A percentile compares a stretch with the other conserved stretches of the same genome.
Conservation (phyloP, 2,888 invertebrate genomes). For the Euproctis similis region DNA sequence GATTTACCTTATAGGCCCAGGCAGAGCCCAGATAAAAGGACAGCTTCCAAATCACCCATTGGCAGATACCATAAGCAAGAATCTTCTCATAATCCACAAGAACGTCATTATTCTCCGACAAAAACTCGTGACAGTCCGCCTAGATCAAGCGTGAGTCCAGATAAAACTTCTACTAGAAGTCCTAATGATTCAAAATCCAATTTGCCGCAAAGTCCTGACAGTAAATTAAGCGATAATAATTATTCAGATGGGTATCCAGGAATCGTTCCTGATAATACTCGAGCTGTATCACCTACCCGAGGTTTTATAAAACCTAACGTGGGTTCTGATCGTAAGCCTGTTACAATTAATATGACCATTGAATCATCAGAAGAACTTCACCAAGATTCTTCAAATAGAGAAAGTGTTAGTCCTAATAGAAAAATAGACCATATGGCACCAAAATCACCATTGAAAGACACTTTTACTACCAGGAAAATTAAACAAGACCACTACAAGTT, state of each 20-base stretch:
- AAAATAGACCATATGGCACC: constrained; percentile 23
- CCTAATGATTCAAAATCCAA: constrained; percentile 10
- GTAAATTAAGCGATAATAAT: constrained; percentile 18
- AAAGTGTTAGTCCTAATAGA: constrained; percentile 28
- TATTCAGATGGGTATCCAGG: constrained; percentile 8
- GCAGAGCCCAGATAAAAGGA: constrained; percentile 35
- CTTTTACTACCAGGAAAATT: constrained; percentile 23
- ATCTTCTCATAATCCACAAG: constrained; percentile 14
- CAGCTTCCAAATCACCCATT: constrained; percentile 13
- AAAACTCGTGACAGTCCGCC: constrained; percentile 31
- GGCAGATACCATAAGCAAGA: constrained; percentile 3
- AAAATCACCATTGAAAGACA: constrained; percentile 27
- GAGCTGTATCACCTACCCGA: constrained; percentile 14
- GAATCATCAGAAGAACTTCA: constrained; percentile 24
- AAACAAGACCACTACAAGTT: constrained; percentile 54
- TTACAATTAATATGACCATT: constrained; percentile 46
- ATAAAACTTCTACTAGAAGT: constrained; percentile 6
- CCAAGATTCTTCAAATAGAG: constrained; percentile 16
- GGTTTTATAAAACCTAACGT: constrained; percentile 1
- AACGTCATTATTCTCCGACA: constrained; percentile 18
- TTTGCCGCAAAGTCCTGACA: constrained; percentile 32
- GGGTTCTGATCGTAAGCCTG: constrained; percentile 38
- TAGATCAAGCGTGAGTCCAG: constrained; percentile 16
- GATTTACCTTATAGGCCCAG: constrained; percentile 23
- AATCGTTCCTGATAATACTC: constrained; percentile 1